These are phyloP conservation scores for Tetraneura akinire DNA, from an alignment of 1,140 invertebrate genomes.

Conservation along the genomic window DNA sequence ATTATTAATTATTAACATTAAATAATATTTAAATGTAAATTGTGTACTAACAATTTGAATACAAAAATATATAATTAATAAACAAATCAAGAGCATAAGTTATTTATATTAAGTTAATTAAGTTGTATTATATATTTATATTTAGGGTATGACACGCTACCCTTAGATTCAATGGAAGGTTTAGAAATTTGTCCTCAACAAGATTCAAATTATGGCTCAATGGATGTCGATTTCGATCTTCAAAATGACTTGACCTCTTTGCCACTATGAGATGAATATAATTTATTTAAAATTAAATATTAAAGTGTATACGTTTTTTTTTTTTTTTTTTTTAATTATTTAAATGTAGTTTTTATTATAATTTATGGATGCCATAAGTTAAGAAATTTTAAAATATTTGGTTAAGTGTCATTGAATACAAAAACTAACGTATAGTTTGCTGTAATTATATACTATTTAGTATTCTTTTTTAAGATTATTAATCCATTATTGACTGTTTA, in stretches of 20 bases:
- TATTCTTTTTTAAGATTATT: constrained; percentile 36
- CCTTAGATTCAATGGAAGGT: constrained; percentile 94
- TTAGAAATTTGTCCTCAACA: constrained; percentile 80
- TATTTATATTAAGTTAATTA: no score
- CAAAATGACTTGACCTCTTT: constrained; percentile 40
- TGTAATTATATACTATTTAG: constrained; percentile 25
- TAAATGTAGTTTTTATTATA: constrained; percentile 29
- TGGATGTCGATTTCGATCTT: constrained; percentile 30
- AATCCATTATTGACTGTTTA: constrained; percentile 32
- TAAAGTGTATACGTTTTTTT: constrained; percentile 9
- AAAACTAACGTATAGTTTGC: background rate
- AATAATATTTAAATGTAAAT: background rate
- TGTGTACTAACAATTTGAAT: background rate
- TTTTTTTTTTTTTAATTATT: constrained; percentile 11
- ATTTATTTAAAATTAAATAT: constrained; percentile 15
- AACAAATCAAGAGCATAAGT: no score
- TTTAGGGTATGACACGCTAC: constrained; percentile 92
- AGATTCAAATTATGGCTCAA: constrained; percentile 68
- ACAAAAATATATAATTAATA: background rate
- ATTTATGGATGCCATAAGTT: background rate
- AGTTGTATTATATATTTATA: no score
- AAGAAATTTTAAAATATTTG: background rate
- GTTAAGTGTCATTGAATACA: constrained; percentile 6
- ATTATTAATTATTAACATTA: background rate
- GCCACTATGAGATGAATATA: constrained; percentile 10